phyloP scores from a whole-genome alignment of 2,113 vertebrate species.

The Puffinus mauretanicus region DNA sequence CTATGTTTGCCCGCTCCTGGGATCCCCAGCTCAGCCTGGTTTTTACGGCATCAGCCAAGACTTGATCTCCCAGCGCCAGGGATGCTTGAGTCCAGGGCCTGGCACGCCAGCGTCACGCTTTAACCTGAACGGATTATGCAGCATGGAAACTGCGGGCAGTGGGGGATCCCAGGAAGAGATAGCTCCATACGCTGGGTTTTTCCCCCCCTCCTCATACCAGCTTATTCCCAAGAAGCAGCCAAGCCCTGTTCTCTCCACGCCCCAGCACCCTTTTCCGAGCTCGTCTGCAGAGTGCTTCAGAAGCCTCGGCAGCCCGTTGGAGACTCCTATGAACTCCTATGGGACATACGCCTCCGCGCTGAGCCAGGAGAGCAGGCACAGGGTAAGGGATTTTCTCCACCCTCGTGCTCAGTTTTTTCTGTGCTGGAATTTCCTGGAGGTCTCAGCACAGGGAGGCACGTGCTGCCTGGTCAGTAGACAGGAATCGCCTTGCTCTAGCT shows the following conservation, averaged over 20 bases:
- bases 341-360: rapidly evolving
- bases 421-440: not conserved
- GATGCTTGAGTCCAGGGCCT: not conserved
- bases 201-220: not conserved
- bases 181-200: not conserved
- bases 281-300: not conserved
- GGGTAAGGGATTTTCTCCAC: not conserved
- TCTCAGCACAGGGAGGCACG: not conserved
- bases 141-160: rapidly evolving
- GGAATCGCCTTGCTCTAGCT: not conserved
- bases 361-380: not conserved
- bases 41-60: not conserved
- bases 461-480: not conserved
- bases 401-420: not conserved
- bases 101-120: rapidly evolving
- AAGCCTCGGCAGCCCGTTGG: rapidly evolving
- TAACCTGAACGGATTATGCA: not conserved
- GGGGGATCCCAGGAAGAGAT: not conserved
- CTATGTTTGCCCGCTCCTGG: not conserved
- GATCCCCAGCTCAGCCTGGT: not conserved
- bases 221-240: not conserved
- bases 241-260: not conserved
- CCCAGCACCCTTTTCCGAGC: not conserved
- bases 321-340: not conserved
- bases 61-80: not conserved